Conservation (phyloP, 1,140 invertebrate species). For the Tenebrio molitor region DNA sequence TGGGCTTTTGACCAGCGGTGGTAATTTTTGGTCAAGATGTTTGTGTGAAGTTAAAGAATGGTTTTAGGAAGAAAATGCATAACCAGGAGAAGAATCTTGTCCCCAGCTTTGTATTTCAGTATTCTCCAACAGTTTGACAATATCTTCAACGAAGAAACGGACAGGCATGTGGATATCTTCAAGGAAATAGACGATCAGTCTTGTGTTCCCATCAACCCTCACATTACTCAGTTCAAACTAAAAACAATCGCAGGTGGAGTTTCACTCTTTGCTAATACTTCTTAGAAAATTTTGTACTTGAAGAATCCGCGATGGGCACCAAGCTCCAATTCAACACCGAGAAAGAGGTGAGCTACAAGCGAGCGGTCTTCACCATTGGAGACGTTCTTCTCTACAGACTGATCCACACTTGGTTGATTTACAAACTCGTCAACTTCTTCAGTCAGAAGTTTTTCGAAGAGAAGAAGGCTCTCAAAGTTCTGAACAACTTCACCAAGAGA, state of each 20-base stretch:
- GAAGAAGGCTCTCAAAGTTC: constrained; percentile 67
- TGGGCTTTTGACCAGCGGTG: constrained; percentile 75
- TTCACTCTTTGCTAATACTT: neutral
- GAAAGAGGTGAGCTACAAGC: constrained; percentile 74
- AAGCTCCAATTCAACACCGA: constrained; percentile 74
- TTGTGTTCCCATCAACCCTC: constrained; percentile 70
- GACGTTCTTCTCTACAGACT: constrained; percentile 68
- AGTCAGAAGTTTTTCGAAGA: constrained; percentile 68
- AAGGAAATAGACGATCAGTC: constrained; percentile 61
- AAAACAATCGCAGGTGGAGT: constrained; percentile 76
- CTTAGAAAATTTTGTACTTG: neutral
- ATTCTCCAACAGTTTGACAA: constrained; percentile 81
- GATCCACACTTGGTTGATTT: constrained; percentile 73
- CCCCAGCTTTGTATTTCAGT: constrained; percentile 83
- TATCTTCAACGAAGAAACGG: constrained; percentile 74
- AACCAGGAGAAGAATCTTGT: constrained; percentile 76
- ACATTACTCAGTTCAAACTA: constrained; percentile 72
- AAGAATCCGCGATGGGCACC: constrained; percentile 88
- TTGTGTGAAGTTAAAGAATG: no score
- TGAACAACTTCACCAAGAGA: constrained; percentile 75
- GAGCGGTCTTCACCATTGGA: constrained; percentile 65
- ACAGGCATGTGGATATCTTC: constrained; percentile 69
- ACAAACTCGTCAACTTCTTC: constrained; percentile 69
- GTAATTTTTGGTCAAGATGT: no score
- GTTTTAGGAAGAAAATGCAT: no score